phyloP scores from a whole-genome alignment of 1,140 invertebrate species.

The Trachelipus rathkii region DNA sequence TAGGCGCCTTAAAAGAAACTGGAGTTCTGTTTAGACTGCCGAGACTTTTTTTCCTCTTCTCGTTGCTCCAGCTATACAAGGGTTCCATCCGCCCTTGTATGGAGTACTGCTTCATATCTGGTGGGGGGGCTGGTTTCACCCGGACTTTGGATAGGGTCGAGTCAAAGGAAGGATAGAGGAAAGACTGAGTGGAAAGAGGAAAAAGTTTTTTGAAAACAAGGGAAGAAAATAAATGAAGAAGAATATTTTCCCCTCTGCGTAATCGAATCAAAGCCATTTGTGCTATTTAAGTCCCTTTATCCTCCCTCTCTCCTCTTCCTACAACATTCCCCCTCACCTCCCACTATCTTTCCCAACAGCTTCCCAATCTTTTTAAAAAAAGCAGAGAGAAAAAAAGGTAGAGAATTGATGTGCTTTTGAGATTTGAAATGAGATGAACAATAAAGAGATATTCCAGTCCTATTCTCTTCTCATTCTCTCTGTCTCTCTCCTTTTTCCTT shows the following conservation, averaged over 20 bases:
- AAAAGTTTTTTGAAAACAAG: too few relatives aligned
- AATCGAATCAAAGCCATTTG: conserved; percentile 3
- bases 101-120: too few relatives aligned
- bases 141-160: too few relatives aligned
- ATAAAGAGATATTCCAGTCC: conserved; percentile 4
- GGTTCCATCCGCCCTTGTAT: too few relatives aligned
- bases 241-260: background rate
- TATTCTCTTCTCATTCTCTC: conserved; percentile 19
- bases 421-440: conserved; percentile 3
- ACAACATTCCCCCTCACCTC: background rate
- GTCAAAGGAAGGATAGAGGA: too few relatives aligned
- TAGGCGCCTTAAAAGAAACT: too few relatives aligned
- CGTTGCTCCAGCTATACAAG: too few relatives aligned
- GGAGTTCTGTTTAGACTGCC: too few relatives aligned
- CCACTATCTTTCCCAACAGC: too few relatives aligned
- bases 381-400: background rate
- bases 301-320: background rate
- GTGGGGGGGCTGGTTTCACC: too few relatives aligned
- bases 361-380: background rate
- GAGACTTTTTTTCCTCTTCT: too few relatives aligned
- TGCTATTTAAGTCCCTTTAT: background rate
- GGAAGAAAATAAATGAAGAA: background rate
- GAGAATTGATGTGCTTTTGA: conserved; percentile 3
- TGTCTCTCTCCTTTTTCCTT: conserved; percentile 32
- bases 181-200: too few relatives aligned